Conservation (phyloP, 2,888 invertebrate genomes). For the Drosophila subquinaria region DNA sequence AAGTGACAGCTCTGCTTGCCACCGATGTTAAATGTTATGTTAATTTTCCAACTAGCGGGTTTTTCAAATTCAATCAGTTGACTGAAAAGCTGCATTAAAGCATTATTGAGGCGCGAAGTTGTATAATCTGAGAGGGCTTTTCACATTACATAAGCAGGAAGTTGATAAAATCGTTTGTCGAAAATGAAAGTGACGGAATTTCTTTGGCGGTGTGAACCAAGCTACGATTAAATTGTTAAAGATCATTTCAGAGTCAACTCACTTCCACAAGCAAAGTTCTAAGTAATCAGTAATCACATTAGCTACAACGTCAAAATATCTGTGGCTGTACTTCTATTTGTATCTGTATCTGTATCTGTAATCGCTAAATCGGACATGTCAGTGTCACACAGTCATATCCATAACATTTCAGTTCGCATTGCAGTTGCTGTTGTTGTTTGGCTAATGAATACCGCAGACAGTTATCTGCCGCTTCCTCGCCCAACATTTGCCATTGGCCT, state of each 20-base stretch:
- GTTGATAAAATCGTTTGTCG: conserved; percentile 2
- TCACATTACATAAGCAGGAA: conserved; percentile 49
- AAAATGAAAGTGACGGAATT: conserved; percentile 21
- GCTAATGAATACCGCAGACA: conserved; percentile 70
- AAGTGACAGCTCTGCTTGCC: conserved; percentile 47
- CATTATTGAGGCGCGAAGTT: conserved; percentile 61
- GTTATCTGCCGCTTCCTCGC: conserved; percentile 16
- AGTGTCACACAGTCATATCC: conserved; percentile 32
- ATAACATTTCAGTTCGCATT: conserved; percentile 49
- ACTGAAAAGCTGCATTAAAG: conserved; percentile 43
- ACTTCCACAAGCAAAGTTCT: conserved; percentile 5
- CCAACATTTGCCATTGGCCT: conserved; percentile 40
- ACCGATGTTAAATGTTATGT: conserved; percentile 47
- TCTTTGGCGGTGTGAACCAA: neutral
- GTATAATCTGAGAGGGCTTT: conserved; percentile 66
- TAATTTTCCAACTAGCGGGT: conserved; percentile 53
- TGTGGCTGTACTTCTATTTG: neutral
- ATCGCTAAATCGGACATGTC: conserved; percentile 21
- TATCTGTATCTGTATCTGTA: conserved; percentile 1
- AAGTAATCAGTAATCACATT: conserved; percentile 41
- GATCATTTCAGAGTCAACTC: conserved; percentile 1
- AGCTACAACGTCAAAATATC: neutral
- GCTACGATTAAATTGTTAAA: neutral
- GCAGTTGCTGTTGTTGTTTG: conserved; percentile 35
- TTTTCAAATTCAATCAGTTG: conserved; percentile 69